These are phyloP conservation scores for Spinus pinus DNA, from an alignment of 2,797 vertebrate genomes.

Conservation along the genomic window DNA sequence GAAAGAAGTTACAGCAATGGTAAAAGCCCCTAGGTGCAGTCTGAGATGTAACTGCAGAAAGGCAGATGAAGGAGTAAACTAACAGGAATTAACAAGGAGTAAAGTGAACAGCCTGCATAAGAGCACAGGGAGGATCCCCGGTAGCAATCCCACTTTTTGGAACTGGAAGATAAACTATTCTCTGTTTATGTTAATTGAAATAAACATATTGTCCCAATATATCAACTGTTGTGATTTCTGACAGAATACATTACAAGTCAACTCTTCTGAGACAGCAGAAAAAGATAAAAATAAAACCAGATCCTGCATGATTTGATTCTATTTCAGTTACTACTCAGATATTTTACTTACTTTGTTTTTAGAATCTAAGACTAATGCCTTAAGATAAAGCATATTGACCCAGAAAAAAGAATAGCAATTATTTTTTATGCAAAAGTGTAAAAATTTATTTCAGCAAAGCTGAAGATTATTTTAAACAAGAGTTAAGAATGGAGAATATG, in stretches of 20 bases:
- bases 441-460: background rate
- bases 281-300: background rate
- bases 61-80: background rate
- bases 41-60: background rate
- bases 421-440: background rate
- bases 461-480: background rate
- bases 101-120: background rate
- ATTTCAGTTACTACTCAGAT: background rate
- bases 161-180: background rate
- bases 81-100: background rate
- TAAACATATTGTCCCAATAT: background rate
- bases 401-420: background rate
- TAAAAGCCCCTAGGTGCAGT: background rate
- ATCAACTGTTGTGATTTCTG: background rate
- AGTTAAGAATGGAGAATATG: background rate
- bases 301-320: background rate
- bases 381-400: background rate
- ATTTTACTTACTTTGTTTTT: background rate
- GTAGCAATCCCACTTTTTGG: background rate
- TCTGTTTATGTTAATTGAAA: background rate
- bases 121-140: background rate
- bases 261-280: background rate
- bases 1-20: background rate
- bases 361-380: background rate
- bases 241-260: background rate